These are phyloP conservation scores for Diaprepes abbreviatus DNA, from an alignment of 2,888 invertebrate species.

Conservation along the genomic window DNA sequence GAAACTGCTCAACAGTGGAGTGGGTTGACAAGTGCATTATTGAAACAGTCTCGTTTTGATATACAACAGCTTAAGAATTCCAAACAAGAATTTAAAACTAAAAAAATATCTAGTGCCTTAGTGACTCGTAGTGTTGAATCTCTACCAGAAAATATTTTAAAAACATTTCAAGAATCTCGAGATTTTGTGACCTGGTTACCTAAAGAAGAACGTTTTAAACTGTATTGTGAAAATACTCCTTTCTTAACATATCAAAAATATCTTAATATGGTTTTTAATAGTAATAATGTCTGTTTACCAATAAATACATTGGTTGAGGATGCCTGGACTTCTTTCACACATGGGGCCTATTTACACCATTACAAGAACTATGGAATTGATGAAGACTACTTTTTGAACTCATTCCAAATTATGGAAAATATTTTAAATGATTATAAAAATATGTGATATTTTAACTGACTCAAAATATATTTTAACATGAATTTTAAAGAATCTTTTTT, in stretches of 20 bases:
- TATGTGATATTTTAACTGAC: constrained; percentile 54
- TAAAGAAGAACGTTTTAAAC: constrained; percentile 59
- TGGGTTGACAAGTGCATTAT: constrained; percentile 43
- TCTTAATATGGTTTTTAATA: constrained; percentile 67
- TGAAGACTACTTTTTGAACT: constrained; percentile 67
- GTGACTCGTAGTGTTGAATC: constrained; percentile 67
- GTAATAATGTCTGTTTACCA: constrained; percentile 63
- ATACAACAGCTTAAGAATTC: constrained; percentile 37
- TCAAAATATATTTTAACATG: no score
- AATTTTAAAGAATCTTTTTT: no score
- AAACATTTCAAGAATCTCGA: constrained; percentile 56
- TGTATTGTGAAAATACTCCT: constrained; percentile 64
- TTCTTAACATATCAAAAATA: constrained; percentile 67
- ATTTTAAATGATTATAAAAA: constrained; percentile 67
- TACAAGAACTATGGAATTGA: constrained; percentile 69
- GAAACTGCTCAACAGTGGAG: constrained; percentile 66
- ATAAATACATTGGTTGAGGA: constrained; percentile 66
- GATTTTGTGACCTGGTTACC: constrained; percentile 66
- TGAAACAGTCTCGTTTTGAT: constrained; percentile 54
- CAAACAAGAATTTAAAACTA: constrained; percentile 51
- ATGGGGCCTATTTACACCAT: constrained; percentile 70
- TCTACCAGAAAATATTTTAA: constrained; percentile 59
- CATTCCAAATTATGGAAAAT: constrained; percentile 69
- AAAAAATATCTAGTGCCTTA: constrained; percentile 64
- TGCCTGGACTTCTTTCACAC: constrained; percentile 68